These are phyloP conservation scores for Mycalesis mineus DNA, from an alignment of 2,888 invertebrate species.

Conservation along the genomic window DNA sequence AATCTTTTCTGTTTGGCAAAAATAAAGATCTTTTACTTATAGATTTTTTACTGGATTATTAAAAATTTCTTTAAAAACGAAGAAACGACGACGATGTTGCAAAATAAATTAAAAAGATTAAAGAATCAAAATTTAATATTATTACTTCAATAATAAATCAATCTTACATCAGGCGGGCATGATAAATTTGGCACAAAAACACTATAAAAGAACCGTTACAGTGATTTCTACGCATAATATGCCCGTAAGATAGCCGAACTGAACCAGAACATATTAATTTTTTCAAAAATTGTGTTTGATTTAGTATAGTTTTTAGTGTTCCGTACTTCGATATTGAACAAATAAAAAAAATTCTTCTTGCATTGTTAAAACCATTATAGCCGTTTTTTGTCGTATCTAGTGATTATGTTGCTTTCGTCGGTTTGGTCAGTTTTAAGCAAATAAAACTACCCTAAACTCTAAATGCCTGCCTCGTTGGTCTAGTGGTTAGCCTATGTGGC, in stretches of 20 bases:
- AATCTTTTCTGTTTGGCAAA: not conserved
- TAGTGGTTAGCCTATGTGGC: too few relatives aligned
- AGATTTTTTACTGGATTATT: not conserved
- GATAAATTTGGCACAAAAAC: constrained; percentile 9
- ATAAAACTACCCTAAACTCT: too few relatives aligned
- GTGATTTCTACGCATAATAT: constrained; percentile 5
- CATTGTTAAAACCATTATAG: too few relatives aligned
- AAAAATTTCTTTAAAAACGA: not conserved
- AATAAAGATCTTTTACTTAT: not conserved
- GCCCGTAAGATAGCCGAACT: not conserved
- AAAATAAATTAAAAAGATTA: not conserved
- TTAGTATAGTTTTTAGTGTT: not conserved
- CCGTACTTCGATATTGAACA: too few relatives aligned
- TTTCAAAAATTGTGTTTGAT: not conserved
- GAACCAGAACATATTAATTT: not conserved
- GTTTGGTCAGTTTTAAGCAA: too few relatives aligned
- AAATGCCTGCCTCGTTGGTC: too few relatives aligned
- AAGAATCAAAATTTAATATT: not conserved
- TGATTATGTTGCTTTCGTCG: too few relatives aligned
- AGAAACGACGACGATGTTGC: not conserved
- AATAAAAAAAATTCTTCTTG: too few relatives aligned
- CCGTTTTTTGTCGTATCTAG: too few relatives aligned
- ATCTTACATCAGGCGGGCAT: not conserved
- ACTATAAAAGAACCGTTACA: not conserved
- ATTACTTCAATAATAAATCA: not conserved